phyloP scores from a whole-genome alignment of 2,888 invertebrate genomes.

The Drosophila nigricruria region DNA sequence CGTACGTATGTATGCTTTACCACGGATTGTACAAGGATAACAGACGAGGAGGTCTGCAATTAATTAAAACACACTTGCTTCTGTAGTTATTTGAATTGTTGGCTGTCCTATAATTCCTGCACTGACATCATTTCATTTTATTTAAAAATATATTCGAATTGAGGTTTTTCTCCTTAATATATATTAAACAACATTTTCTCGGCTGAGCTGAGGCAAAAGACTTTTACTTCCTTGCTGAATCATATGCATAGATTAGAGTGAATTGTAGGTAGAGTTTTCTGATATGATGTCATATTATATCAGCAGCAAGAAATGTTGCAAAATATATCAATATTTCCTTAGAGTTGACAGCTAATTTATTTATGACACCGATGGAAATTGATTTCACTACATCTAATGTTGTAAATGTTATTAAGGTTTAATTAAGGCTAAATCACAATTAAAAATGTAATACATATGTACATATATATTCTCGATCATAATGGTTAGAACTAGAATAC shows the following conservation, averaged over 20 bases:
- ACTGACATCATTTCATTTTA: conserved; percentile 42
- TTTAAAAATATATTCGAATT: conserved; percentile 12
- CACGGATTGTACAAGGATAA: conserved; percentile 3
- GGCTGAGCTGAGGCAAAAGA: neutral
- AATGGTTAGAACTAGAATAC: conserved; percentile 31
- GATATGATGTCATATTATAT: neutral
- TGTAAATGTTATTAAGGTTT: conserved; percentile 23
- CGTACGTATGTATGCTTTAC: conserved; percentile 12
- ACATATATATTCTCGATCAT: conserved; percentile 17
- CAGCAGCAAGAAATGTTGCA: neutral
- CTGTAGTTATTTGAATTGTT: conserved; percentile 42
- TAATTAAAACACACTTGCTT: conserved; percentile 69
- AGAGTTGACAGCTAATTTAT: conserved; percentile 5
- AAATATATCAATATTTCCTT: neutral
- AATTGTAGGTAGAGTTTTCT: conserved; percentile 13
- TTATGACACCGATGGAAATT: conserved; percentile 7
- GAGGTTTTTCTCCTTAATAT: neutral
- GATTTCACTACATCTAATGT: conserved; percentile 5
- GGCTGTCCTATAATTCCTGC: conserved; percentile 12
- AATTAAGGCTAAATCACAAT: conserved; percentile 57
- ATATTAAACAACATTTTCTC: conserved; percentile 1
- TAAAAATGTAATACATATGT: conserved; percentile 19
- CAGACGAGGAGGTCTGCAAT: conserved; percentile 58
- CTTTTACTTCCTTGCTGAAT: too few relatives aligned
- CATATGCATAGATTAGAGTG: conserved; percentile 14